Conservation (phyloP, 2,113 vertebrate species). For the Syngnathoides biaculeatus region DNA sequence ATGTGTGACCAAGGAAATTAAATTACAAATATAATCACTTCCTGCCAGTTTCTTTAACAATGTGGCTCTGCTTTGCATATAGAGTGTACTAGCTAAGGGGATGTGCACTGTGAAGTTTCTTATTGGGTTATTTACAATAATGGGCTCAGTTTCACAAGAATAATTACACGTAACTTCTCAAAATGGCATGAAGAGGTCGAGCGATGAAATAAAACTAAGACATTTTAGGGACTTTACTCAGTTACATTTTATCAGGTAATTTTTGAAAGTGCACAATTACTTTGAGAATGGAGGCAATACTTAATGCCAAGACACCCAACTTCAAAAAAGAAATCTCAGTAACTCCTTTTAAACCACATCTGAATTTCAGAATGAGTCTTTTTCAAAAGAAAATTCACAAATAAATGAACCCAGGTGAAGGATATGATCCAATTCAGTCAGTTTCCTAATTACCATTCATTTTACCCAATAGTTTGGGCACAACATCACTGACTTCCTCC, state of each 20-base stretch:
- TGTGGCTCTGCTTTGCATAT: conserved; percentile 72
- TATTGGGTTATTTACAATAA: conserved; percentile 70
- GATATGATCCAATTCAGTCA: not conserved
- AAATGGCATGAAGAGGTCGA: conserved; percentile 31
- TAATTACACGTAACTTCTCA: conserved; percentile 53
- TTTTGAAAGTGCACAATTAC: not conserved
- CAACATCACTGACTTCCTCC: conserved; percentile 21
- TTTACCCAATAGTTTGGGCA: conserved; percentile 1
- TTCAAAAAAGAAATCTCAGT: not conserved
- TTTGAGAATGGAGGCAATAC: not conserved
- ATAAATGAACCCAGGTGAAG: not conserved
- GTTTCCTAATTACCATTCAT: not conserved
- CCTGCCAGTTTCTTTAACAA: conserved; percentile 62
- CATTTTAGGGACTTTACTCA: conserved; percentile 11
- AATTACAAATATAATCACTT: conserved; percentile 78
- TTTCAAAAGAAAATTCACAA: not conserved
- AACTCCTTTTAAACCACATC: not conserved
- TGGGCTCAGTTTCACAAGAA: conserved; percentile 54
- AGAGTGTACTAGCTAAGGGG: conserved; percentile 66
- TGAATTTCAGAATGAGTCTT: too few relatives aligned
- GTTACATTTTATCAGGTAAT: not conserved
- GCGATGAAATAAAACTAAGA: conserved; percentile 6
- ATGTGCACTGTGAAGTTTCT: conserved; percentile 60
- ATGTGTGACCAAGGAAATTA: conserved; percentile 74
- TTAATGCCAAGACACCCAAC: not conserved